A percentile compares a stretch with the other conserved stretches of the same genome.
Conservation (phyloP, 2,888 invertebrate species). For the Hemithea aestivaria region DNA sequence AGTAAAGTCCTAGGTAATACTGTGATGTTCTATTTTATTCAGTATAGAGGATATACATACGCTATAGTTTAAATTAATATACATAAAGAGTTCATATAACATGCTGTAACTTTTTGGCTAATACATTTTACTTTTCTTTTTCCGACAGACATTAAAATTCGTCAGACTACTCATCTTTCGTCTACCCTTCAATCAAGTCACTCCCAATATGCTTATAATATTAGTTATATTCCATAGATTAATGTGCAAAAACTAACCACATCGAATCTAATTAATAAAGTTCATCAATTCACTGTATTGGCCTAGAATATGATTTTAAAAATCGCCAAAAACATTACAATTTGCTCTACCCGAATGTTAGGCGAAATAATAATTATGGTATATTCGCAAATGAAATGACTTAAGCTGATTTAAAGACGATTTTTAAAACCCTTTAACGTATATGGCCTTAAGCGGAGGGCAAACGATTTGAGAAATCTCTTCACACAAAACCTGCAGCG, state of each 20-base stretch:
- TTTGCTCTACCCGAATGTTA: conserved; percentile 2
- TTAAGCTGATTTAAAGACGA: conserved; percentile 31
- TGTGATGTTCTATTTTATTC: too few species aligned
- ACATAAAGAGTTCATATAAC: too few species aligned
- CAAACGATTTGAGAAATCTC: conserved; percentile 45
- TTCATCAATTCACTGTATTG: conserved; percentile 21
- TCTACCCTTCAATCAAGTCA: conserved; percentile 3
- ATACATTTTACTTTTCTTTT: too few species aligned
- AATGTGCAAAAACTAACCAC: conserved; percentile 26
- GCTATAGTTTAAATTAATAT: too few species aligned
- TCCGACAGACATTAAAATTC: too few species aligned
- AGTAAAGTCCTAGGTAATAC: too few species aligned
- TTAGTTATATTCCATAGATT: conserved; percentile 11
- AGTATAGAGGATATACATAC: too few species aligned
- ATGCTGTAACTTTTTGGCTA: too few species aligned
- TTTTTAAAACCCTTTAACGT: conserved; percentile 35
- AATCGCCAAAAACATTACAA: conserved; percentile 24
- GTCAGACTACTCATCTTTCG: too few species aligned
- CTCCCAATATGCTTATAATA: conserved; percentile 4
- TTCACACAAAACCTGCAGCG: conserved; percentile 6
- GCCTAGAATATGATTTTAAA: conserved; percentile 25
- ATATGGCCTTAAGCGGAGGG: conserved; percentile 44
- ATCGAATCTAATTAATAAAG: conserved; percentile 19
- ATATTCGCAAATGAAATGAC: conserved; percentile 7
- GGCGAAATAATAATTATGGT: conserved; percentile 12